These are phyloP conservation scores for Solenopsis invicta DNA, from an alignment of 1,140 invertebrate genomes.

Conservation along the genomic window DNA sequence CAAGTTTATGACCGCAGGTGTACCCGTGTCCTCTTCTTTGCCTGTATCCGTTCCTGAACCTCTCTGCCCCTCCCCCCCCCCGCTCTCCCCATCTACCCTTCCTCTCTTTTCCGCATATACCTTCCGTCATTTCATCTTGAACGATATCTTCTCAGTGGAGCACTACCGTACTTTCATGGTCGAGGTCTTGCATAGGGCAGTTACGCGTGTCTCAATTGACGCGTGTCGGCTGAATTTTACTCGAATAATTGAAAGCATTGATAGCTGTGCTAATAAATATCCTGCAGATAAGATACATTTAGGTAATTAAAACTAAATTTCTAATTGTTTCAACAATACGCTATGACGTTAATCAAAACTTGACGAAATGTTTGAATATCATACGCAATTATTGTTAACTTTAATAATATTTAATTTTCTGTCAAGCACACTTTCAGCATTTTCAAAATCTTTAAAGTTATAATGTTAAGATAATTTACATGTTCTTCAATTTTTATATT, in stretches of 20 bases:
- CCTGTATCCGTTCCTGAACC: background rate
- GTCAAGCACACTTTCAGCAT: too few relatives aligned
- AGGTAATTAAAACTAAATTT: background rate
- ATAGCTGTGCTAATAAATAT: background rate
- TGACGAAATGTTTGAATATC: background rate
- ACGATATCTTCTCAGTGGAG: slow-evolving; percentile 18
- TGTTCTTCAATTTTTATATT: too few relatives aligned
- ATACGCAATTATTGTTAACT: too few relatives aligned
- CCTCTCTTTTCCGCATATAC: background rate
- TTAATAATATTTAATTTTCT: too few relatives aligned
- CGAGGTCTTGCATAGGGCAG: background rate
- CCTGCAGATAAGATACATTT: background rate
- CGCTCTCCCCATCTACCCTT: too few relatives aligned
- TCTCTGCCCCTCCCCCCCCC: background rate
- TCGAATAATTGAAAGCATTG: background rate
- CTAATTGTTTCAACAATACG: background rate
- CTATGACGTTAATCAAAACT: background rate
- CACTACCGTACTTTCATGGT: background rate
- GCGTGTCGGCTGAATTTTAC: background rate
- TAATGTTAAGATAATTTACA: too few relatives aligned
- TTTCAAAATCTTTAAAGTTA: too few relatives aligned
- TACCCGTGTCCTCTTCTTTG: slow-evolving; percentile 41
- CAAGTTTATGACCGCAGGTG: slow-evolving; percentile 77
- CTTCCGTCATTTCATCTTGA: slow-evolving; percentile 25
- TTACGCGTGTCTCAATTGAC: slow-evolving; percentile 10